Evolutionary conservation across 1,140 invertebrate genomes (phyloP), one percentile per base, ranked within the genome.

Genomic region (Hylaeus volcanicus): DNA sequence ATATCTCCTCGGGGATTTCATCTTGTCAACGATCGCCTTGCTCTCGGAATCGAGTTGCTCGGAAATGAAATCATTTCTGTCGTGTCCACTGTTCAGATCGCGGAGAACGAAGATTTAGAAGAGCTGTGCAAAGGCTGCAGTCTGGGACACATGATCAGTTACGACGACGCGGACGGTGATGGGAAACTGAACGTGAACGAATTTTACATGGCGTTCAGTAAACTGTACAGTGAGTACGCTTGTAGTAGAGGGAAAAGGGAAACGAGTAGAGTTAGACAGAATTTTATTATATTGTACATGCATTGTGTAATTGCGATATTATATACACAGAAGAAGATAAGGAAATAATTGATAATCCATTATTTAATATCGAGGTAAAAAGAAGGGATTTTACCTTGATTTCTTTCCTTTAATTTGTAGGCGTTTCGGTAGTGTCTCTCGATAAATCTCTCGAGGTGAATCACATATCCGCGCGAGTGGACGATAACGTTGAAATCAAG

Each of bases 401-500:
- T 26, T 26, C 26, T 26, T 26, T 26, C 26, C 26, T 26, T 0
- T 26, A 26, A 43, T 74, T 72, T 89, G 3, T 88, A 97, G 96
- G 96, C 92, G 94, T 97, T 9, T 96, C 96, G 2, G 95, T 96
- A 5, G 95, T 96, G 37, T 95, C 96, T 2, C 90, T 97, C 86
- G 96, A 97, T 89, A 96, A 97, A 89, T 95, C 96, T 37, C 91
- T 97, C 48, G 96, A 96, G 89, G 94, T 96, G 37, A 96, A 96
- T 93, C 94, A 95, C 88, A 92, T 96, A 79, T 94, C 94, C 79
- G 95, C 96, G 58, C 89, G 96, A 76, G 96, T 97, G 15, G 96
- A 96, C 26, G 96, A 97, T 91, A 97, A 97, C 88, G 95, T 97
- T 51, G 96, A 97, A 90, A 95, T 97, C 77, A 96, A 96, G 88